phyloP scores from a whole-genome alignment of 1,140 invertebrate species.

The Bombus sibiricus region DNA sequence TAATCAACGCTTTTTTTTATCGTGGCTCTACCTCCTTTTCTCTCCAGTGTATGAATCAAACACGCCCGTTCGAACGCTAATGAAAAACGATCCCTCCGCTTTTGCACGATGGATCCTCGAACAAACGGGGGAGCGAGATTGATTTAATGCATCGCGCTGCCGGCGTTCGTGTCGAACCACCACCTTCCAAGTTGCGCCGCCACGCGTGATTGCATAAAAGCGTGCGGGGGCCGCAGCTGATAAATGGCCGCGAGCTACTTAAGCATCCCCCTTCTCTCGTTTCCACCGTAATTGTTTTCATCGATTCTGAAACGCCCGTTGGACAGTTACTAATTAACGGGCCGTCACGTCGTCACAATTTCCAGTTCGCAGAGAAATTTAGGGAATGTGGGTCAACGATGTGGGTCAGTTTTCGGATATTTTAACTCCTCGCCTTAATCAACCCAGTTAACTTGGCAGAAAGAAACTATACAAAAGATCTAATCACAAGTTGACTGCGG shows the following conservation, averaged over 20 bases:
- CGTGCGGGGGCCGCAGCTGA: background rate
- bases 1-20: conserved; percentile 35
- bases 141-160: conserved; percentile 48
- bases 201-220: conserved; percentile 42
- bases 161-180: conserved; percentile 12
- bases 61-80: conserved; percentile 3
- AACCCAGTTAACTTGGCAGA: too few species aligned
- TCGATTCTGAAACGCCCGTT: conserved; percentile 9
- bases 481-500: too few species aligned
- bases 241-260: conserved; percentile 33
- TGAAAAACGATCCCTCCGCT: conserved; percentile 49
- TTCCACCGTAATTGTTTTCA: conserved; percentile 2
- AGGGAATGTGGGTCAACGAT: conserved; percentile 1
- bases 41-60: conserved; percentile 14
- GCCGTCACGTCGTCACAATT: background rate
- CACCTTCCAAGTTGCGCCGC: background rate
- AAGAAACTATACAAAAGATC: too few species aligned
- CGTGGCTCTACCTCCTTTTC: background rate
- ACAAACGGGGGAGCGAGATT: conserved; percentile 8
- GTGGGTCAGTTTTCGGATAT: too few species aligned
- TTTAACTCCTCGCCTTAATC: too few species aligned
- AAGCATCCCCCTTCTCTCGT: background rate
- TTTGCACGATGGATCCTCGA: conserved; percentile 2
- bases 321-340: conserved; percentile 31
- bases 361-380: background rate